Percentiles rank a stretch among this genome's conserved stretches.
These are phyloP conservation scores for Borostomias antarcticus DNA, from an alignment of 2,797 vertebrate genomes.

Conservation along the genomic window DNA sequence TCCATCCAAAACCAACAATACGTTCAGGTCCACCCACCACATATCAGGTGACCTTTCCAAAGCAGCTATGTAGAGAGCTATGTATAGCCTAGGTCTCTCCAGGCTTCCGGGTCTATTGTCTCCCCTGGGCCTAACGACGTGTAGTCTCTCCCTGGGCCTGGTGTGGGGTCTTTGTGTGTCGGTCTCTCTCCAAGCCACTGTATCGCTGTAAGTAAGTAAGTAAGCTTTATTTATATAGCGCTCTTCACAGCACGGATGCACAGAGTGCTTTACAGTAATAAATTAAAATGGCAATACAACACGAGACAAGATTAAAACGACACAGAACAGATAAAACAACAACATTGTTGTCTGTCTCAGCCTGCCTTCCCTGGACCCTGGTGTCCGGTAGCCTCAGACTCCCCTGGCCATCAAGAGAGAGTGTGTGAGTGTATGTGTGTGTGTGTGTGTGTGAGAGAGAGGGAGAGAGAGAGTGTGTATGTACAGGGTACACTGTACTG, in stretches of 20 bases:
- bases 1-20: too few relatives aligned
- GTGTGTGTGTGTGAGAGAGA: not conserved
- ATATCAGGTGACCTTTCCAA: too few relatives aligned
- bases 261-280: too few relatives aligned
- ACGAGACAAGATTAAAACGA: too few relatives aligned
- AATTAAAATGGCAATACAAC: too few relatives aligned
- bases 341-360: not conserved
- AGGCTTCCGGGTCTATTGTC: not conserved
- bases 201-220: too few relatives aligned
- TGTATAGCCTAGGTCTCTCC: not conserved
- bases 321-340: too few relatives aligned
- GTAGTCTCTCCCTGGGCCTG: conserved; percentile 7
- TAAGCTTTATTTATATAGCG: too few relatives aligned
- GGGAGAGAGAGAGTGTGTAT: too few relatives aligned
- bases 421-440: not conserved
- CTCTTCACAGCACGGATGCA: too few relatives aligned
- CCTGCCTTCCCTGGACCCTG: too few relatives aligned
- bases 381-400: not conserved
- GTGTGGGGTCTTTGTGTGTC: conserved; percentile 35
- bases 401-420: not conserved
- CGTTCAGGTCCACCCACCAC: too few relatives aligned
- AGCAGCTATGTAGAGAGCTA: not conserved
- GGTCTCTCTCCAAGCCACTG: not conserved
- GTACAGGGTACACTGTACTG: not conserved
- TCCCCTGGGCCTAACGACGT: not conserved